phyloP scores from a whole-genome alignment of 2,888 invertebrate genomes.

The Anorthoa munda region DNA sequence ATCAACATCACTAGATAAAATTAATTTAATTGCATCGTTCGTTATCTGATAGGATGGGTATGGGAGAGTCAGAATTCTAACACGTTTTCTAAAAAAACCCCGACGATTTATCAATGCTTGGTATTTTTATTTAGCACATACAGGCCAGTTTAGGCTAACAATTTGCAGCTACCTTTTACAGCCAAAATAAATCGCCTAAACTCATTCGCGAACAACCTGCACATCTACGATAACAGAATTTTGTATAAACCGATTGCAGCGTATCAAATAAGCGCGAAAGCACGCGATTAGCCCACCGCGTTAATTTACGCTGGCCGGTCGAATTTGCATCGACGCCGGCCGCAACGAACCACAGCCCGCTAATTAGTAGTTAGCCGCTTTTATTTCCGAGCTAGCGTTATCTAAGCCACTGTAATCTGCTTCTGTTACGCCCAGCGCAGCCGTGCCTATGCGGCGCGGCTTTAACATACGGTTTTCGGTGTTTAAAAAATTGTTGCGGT shows the following conservation, averaged over 20 bases:
- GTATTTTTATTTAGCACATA: background rate
- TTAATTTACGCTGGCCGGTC: conserved; percentile 77
- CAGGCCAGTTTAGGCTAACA: background rate
- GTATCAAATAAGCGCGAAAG: conserved; percentile 65
- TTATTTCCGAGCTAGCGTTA: conserved; percentile 88
- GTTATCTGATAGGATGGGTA: background rate
- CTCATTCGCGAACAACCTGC: conserved; percentile 50
- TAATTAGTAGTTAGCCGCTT: conserved; percentile 88
- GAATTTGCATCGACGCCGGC: conserved; percentile 81
- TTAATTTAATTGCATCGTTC: no score
- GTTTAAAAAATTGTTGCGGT: conserved; percentile 50
- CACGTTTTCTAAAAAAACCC: background rate
- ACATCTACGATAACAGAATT: conserved; percentile 65
- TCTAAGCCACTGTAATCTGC: conserved; percentile 87
- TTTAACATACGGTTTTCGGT: conserved; percentile 51
- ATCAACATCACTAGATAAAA: no score
- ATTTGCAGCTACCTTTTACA: background rate
- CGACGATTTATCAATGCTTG: background rate
- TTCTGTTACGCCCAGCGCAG: conserved; percentile 77
- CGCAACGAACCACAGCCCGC: conserved; percentile 70
- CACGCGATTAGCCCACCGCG: conserved; percentile 66
- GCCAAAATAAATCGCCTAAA: conserved; percentile 34
- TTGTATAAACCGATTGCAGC: conserved; percentile 63
- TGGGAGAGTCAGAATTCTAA: background rate
- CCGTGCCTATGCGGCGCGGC: conserved; percentile 40